Evolutionary conservation across 2,888 invertebrate species (phyloP).

Genomic region (Timema cristinae): DNA sequence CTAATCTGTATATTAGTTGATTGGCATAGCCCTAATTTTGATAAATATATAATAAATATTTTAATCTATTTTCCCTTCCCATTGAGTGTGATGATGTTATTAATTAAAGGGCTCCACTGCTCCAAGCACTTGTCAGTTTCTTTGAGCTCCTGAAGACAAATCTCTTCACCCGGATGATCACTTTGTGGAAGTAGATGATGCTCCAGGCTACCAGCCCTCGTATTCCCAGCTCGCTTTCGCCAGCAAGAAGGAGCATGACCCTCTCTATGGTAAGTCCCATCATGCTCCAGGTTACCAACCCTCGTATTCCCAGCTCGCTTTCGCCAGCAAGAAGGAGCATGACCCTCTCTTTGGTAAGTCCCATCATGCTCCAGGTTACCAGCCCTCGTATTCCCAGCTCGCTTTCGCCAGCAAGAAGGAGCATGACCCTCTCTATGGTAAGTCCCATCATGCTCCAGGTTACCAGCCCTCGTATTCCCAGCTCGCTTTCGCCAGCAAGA

Average conservation of each 20-base stretch:
- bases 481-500: constrained; percentile 76
- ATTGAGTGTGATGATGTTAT: not conserved
- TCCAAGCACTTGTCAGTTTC: constrained; percentile 56
- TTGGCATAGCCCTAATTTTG: too few relatives aligned
- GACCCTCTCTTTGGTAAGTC: constrained; percentile 69
- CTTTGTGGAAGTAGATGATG: constrained; percentile 82
- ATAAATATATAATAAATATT: too few relatives aligned
- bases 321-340: constrained; percentile 68
- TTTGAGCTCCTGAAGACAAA: constrained; percentile 85
- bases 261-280: constrained; percentile 57
- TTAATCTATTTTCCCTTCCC: not conserved
- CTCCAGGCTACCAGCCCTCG: constrained; percentile 80
- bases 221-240: constrained; percentile 88
- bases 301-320: constrained; percentile 81
- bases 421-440: constrained; percentile 71
- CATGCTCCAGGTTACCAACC: constrained; percentile 81
- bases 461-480: constrained; percentile 87
- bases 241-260: constrained; percentile 68
- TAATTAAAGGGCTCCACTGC: constrained; percentile 36
- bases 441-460: constrained; percentile 60
- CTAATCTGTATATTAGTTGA: too few relatives aligned
- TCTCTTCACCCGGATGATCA: constrained; percentile 71
- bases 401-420: constrained; percentile 74
- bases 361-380: constrained; percentile 72
- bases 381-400: constrained; percentile 82